These are phyloP conservation scores for Hypomecis punctinalis DNA, from an alignment of 2,888 invertebrate species.

Conservation along the genomic window DNA sequence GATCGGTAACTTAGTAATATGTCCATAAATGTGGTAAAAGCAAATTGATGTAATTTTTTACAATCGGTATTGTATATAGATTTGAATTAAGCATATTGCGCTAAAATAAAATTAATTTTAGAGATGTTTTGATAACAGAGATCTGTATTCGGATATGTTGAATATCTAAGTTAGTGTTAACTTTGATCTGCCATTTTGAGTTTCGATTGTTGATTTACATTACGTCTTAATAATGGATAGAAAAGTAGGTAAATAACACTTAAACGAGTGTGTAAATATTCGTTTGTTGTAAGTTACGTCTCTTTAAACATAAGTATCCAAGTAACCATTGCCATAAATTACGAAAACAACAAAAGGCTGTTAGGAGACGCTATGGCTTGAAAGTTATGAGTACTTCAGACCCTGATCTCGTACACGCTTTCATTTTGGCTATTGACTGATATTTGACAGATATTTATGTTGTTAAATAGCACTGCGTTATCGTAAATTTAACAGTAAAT, in stretches of 20 bases:
- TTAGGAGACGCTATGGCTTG: slow-evolving; percentile 27
- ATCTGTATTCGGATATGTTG: too few relatives aligned
- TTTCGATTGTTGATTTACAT: too few relatives aligned
- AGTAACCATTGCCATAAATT: slow-evolving; percentile 16
- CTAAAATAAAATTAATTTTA: too few relatives aligned
- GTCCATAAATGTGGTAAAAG: too few relatives aligned
- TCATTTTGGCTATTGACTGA: slow-evolving; percentile 31
- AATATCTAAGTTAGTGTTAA: too few relatives aligned
- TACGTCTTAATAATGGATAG: too few relatives aligned
- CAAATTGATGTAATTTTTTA: too few relatives aligned
- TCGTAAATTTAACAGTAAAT: slow-evolving; percentile 29
- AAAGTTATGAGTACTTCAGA: slow-evolving; percentile 31
- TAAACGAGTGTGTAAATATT: background rate
- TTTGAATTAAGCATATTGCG: too few relatives aligned
- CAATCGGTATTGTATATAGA: too few relatives aligned
- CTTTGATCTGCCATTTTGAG: too few relatives aligned
- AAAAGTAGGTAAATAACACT: too few relatives aligned
- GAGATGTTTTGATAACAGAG: too few relatives aligned
- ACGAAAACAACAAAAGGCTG: slow-evolving; percentile 15
- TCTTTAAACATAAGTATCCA: background rate
- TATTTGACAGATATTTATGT: slow-evolving; percentile 36
- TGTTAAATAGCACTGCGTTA: slow-evolving; percentile 22
- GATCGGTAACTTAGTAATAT: background rate
- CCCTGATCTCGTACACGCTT: slow-evolving; percentile 30
- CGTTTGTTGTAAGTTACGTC: background rate